Conservation (phyloP, 2,113 vertebrate species). For the Eptatretus burgeri region DNA sequence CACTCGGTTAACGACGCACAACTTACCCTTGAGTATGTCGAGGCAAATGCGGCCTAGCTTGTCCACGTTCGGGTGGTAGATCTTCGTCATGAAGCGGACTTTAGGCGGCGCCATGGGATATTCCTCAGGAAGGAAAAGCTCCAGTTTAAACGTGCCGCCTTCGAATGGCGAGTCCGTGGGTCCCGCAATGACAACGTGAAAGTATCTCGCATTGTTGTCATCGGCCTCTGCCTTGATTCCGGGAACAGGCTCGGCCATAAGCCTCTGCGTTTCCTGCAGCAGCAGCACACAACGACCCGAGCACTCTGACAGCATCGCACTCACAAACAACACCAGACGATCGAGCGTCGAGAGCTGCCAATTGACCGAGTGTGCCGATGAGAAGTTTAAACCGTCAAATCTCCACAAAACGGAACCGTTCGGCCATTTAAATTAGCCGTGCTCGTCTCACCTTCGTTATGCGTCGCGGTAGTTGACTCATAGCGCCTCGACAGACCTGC, state of each 20-base stretch:
- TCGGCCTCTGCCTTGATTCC: constrained; percentile 7
- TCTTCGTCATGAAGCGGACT: constrained; percentile 9
- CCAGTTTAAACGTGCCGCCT: background rate
- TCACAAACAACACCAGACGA: background rate
- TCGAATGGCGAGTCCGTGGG: background rate
- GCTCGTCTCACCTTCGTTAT: constrained; percentile 54
- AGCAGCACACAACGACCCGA: too few species aligned
- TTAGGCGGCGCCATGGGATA: constrained; percentile 8
- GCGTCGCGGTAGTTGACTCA: constrained; percentile 33
- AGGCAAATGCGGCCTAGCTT: constrained; percentile 8
- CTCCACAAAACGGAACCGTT: background rate
- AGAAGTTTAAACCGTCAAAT: background rate
- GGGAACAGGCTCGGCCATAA: background rate
- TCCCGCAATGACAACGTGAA: background rate
- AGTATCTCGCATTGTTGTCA: background rate
- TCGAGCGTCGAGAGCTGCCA: background rate
- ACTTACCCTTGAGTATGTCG: constrained; percentile 8
- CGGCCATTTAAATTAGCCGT: background rate
- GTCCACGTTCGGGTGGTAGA: constrained; percentile 9
- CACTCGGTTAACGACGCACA: background rate
- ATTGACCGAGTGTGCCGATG: too few species aligned
- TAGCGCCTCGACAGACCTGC: too few species aligned
- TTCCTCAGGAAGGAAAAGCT: constrained; percentile 9
- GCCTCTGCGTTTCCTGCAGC: background rate
- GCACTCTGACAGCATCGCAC: too few species aligned